phyloP scores from a whole-genome alignment of 2,113 vertebrate species.

The Chaenocephalus aceratus region DNA sequence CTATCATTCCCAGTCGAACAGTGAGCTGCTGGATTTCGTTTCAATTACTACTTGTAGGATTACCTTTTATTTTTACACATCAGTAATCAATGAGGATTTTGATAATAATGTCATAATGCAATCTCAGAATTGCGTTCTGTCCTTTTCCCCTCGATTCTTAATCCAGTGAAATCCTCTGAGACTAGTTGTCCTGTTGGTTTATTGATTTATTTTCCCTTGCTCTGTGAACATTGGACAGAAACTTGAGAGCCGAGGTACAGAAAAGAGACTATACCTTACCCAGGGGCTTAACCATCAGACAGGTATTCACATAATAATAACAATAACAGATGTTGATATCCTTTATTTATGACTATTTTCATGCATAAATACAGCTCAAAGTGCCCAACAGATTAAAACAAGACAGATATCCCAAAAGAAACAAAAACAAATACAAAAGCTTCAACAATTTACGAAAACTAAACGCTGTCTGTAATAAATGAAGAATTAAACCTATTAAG shows the following conservation, averaged over 20 bases:
- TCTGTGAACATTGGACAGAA: slow-evolving; percentile 75
- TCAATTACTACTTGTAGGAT: slow-evolving; percentile 81
- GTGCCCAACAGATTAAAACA: neutral
- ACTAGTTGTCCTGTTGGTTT: slow-evolving; percentile 81
- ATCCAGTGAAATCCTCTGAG: slow-evolving; percentile 83
- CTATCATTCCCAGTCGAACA: slow-evolving; percentile 75
- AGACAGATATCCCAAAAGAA: slow-evolving; percentile 17
- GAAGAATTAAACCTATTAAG: slow-evolving; percentile 6
- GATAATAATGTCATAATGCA: slow-evolving; percentile 81
- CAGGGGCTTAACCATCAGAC: slow-evolving; percentile 53
- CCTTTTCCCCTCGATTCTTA: slow-evolving; percentile 69
- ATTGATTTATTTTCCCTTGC: slow-evolving; percentile 79
- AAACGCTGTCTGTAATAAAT: slow-evolving; percentile 1
- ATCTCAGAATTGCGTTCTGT: slow-evolving; percentile 66
- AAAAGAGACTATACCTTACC: slow-evolving; percentile 62
- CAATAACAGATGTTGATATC: slow-evolving; percentile 11
- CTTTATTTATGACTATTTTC: slow-evolving; percentile 6
- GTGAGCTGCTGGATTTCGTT: slow-evolving; percentile 72
- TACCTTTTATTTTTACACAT: slow-evolving; percentile 80
- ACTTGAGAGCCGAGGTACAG: slow-evolving; percentile 71
- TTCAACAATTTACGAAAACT: neutral
- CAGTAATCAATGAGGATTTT: slow-evolving; percentile 84
- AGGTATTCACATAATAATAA: slow-evolving; percentile 55
- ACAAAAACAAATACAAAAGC: neutral
- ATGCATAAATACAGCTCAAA: slow-evolving; percentile 1